Evolutionary conservation across 2,888 invertebrate species (phyloP).

Genomic region (Noctua comes): DNA sequence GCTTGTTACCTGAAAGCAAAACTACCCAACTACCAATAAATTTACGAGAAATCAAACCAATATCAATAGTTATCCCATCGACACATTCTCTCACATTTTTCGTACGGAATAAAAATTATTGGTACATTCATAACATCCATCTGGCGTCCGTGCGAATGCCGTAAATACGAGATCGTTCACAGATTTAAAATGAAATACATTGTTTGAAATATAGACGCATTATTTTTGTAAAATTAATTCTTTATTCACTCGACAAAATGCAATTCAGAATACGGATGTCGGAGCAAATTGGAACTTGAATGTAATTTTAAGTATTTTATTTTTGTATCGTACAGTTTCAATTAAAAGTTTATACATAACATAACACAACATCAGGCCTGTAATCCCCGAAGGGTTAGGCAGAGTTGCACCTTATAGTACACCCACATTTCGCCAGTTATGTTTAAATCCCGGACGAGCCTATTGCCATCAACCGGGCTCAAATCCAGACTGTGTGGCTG

Average conservation of each 20-base stretch:
- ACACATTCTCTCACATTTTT: slow-evolving; percentile 40
- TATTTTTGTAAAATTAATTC: slow-evolving; percentile 56
- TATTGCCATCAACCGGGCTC: too few relatives aligned
- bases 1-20: neutral
- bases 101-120: slow-evolving; percentile 72
- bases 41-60: slow-evolving; percentile 20
- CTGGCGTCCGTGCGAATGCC: slow-evolving; percentile 69
- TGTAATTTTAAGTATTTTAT: slow-evolving; percentile 11
- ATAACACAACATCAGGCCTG: too few relatives aligned
- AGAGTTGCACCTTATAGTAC: too few relatives aligned
- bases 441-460: too few relatives aligned
- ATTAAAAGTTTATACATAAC: too few relatives aligned
- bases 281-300: slow-evolving; percentile 21
- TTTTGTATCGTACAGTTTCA: neutral
- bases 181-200: slow-evolving; percentile 69
- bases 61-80: slow-evolving; percentile 39
- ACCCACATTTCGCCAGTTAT: too few relatives aligned
- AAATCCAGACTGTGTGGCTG: too few relatives aligned
- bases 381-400: too few relatives aligned
- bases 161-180: slow-evolving; percentile 66
- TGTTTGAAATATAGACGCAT: slow-evolving; percentile 62
- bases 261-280: slow-evolving; percentile 30
- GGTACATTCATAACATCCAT: slow-evolving; percentile 75
- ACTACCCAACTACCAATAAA: neutral
- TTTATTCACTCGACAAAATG: slow-evolving; percentile 46